Percentiles rank a stretch among this genome's conserved stretches.
Conservation (phyloP, 2,113 vertebrate species). For the Siniperca knerii region DNA sequence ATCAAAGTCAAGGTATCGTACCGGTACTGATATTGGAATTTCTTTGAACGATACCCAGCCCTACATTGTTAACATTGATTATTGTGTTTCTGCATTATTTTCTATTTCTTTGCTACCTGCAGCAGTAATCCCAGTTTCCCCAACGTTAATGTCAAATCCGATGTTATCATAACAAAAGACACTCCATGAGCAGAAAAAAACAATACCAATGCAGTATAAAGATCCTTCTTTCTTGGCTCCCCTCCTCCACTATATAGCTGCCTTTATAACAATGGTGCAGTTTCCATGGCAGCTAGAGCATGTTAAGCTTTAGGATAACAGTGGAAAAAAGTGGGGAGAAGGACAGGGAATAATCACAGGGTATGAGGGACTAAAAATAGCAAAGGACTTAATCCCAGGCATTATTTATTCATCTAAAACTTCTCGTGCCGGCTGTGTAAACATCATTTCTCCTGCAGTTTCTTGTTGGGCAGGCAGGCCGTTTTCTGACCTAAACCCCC, state of each 20-base stretch:
- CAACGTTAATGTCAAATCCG: background rate
- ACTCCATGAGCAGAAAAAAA: background rate
- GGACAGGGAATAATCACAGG: constrained; percentile 72
- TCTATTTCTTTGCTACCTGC: background rate
- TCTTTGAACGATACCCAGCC: no score
- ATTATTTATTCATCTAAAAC: constrained; percentile 79
- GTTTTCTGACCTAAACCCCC: constrained; percentile 47
- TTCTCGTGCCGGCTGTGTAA: constrained; percentile 62
- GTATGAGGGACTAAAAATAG: constrained; percentile 78
- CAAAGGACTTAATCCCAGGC: constrained; percentile 71
- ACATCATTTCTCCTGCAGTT: constrained; percentile 57
- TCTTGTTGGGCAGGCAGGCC: background rate
- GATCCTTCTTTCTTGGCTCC: constrained; percentile 46
- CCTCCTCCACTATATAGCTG: constrained; percentile 65
- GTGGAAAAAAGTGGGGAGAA: constrained; percentile 67
- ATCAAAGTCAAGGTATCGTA: no score
- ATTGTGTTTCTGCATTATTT: background rate
- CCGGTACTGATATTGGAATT: no score
- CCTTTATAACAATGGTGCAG: constrained; percentile 69
- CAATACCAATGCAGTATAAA: constrained; percentile 6
- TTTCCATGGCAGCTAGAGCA: constrained; percentile 82
- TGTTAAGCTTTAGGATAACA: constrained; percentile 77
- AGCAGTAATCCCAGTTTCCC: background rate
- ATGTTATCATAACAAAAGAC: background rate
- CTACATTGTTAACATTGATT: background rate